Evolutionary conservation across 2,888 invertebrate species (phyloP).

Genomic region (Orchestes rusci): DNA sequence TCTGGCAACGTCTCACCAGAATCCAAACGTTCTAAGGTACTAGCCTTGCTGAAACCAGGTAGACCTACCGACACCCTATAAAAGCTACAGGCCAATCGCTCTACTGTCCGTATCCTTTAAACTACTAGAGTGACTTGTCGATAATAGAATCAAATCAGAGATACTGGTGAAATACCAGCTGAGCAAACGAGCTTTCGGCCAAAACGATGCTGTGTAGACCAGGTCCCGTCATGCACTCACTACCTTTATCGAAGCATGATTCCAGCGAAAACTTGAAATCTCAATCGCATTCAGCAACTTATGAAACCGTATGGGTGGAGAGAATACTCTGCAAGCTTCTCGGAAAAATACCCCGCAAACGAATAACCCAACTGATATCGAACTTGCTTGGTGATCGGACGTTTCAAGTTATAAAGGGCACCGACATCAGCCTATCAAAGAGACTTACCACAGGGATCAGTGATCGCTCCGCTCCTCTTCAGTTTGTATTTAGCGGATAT

Average conservation of each 20-base stretch:
- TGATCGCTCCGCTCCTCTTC: conserved; percentile 1
- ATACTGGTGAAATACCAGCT: not conserved
- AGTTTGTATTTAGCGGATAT: conserved; percentile 1
- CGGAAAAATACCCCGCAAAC: conserved; percentile 8
- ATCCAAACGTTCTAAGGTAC: conserved; percentile 7
- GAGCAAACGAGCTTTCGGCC: conserved; percentile 1
- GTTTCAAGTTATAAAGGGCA: conserved; percentile 17
- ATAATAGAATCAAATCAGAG: conserved; percentile 3
- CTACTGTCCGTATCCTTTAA: conserved; percentile 4
- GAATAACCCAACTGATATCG: conserved; percentile 6
- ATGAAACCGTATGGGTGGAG: conserved; percentile 22
- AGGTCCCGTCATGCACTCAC: conserved; percentile 4
- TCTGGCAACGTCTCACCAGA: too few relatives aligned
- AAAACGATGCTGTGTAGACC: conserved; percentile 6
- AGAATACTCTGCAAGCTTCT: too few relatives aligned
- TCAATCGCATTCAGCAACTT: conserved; percentile 18
- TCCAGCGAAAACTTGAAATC: conserved; percentile 21
- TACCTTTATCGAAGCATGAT: conserved; percentile 9
- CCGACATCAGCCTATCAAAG: conserved; percentile 9
- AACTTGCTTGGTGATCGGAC: conserved; percentile 19
- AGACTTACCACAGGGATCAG: too few relatives aligned
- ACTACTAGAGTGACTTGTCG: conserved; percentile 4
- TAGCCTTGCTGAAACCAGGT: conserved; percentile 2
- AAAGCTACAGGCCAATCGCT: conserved; percentile 7
- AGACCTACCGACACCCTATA: conserved; percentile 1